These are phyloP conservation scores for Tadarida brasiliensis DNA, from an alignment of 2,797 vertebrate species.

Conservation along the genomic window DNA sequence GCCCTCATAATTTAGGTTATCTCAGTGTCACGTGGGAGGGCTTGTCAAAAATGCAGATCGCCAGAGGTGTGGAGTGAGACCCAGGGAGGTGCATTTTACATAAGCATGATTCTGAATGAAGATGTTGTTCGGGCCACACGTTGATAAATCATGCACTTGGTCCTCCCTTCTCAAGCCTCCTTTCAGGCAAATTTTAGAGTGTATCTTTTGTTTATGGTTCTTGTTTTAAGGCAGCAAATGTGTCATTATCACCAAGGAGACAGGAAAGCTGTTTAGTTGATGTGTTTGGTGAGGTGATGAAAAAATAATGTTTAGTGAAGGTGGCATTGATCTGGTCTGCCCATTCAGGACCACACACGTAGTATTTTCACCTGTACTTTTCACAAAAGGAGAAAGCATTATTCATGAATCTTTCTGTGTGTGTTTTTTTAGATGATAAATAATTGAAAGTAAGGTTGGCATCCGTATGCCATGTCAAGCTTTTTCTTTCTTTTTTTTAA, in stretches of 20 bases:
- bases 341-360: neutral
- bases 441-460: slow-evolving; percentile 79
- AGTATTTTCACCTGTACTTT: slow-evolving; percentile 63
- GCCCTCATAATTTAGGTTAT: neutral
- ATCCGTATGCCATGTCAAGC: slow-evolving; percentile 58
- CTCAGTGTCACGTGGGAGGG: neutral
- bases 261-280: slow-evolving; percentile 12
- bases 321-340: neutral
- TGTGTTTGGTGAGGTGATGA: slow-evolving; percentile 39
- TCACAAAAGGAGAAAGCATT: slow-evolving; percentile 61
- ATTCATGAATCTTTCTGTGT: slow-evolving; percentile 57
- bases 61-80: neutral
- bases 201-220: slow-evolving; percentile 29
- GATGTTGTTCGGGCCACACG: neutral
- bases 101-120: neutral
- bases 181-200: neutral
- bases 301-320: slow-evolving; percentile 20
- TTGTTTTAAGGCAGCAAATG: slow-evolving; percentile 39
- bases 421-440: slow-evolving; percentile 75
- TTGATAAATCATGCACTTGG: neutral
- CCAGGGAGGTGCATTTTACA: neutral
- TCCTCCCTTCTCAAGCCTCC: neutral
- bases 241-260: slow-evolving; percentile 57
- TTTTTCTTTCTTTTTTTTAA: slow-evolving; percentile 18
- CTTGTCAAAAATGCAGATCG: neutral